Conservation (phyloP, 2,888 invertebrate species). For the Lasioglossum malachurum region DNA sequence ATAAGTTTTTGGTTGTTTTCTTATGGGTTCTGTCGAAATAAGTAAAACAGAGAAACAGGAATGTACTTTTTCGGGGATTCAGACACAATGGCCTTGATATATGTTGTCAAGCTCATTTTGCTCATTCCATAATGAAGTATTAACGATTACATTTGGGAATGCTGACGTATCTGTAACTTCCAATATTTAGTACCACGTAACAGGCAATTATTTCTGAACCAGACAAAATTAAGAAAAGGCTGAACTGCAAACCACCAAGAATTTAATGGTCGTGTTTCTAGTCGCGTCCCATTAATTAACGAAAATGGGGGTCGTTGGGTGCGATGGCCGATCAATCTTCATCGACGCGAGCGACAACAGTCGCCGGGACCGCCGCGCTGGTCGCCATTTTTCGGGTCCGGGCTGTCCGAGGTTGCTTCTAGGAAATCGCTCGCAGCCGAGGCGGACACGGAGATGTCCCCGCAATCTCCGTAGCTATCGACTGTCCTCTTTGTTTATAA, state of each 20-base stretch:
- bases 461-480: slow-evolving; percentile 49
- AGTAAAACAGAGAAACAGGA: too few relatives aligned
- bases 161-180: too few relatives aligned
- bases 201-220: background rate
- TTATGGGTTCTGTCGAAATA: too few relatives aligned
- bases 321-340: slow-evolving; percentile 45
- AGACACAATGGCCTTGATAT: too few relatives aligned
- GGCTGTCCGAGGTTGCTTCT: slow-evolving; percentile 30
- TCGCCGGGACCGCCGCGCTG: slow-evolving; percentile 8
- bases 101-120: too few relatives aligned
- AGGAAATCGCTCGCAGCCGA: slow-evolving; percentile 52
- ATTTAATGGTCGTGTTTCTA: background rate
- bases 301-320: slow-evolving; percentile 12
- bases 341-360: slow-evolving; percentile 2
- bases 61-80: too few relatives aligned
- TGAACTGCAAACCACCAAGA: background rate
- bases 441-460: slow-evolving; percentile 45
- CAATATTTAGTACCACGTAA: background rate
- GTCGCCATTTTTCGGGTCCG: slow-evolving; percentile 44
- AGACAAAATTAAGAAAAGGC: background rate
- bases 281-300: slow-evolving; percentile 33
- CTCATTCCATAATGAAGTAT: too few relatives aligned
- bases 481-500: slow-evolving; percentile 67
- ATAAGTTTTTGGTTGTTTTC: background rate
- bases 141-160: too few relatives aligned